Percentiles rank a stretch among this genome's conserved stretches.
These are phyloP conservation scores for Encarsia formosa DNA, from an alignment of 2,888 invertebrate genomes.

Conservation along the genomic window DNA sequence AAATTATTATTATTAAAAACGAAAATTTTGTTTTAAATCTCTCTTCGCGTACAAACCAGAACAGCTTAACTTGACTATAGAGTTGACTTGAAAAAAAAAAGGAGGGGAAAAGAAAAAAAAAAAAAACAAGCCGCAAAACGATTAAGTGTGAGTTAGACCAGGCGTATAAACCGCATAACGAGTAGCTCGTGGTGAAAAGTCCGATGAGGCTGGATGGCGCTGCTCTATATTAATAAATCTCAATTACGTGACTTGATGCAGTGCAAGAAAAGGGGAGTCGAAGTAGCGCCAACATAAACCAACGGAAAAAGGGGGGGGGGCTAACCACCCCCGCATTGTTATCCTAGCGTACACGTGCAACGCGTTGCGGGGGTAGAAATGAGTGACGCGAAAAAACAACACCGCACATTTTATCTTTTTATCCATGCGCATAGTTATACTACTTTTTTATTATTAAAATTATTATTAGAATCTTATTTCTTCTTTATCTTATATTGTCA, in stretches of 20 bases:
- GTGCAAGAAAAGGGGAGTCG: constrained; percentile 31
- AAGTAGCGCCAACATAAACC: not conserved
- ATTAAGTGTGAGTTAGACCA: not conserved
- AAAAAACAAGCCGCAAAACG: no score
- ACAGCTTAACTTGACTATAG: no score
- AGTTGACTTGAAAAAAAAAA: not conserved
- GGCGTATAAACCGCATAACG: constrained; percentile 5
- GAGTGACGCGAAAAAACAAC: no score
- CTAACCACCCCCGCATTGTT: not conserved
- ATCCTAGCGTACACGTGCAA: not conserved
- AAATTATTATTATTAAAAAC: no score
- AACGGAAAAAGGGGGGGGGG: not conserved
- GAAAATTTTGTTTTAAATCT: no score
- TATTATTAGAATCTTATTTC: no score
- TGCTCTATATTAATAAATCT: constrained; percentile 49
- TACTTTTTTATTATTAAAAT: no score
- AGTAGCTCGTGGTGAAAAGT: constrained; percentile 1
- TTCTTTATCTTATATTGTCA: no score
- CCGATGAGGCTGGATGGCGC: constrained; percentile 16
- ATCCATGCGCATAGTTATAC: no score
- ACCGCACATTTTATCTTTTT: no score
- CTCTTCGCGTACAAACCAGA: no score
- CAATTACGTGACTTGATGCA: constrained; percentile 48
- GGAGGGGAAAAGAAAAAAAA: not conserved
- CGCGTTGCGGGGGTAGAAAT: no score